A percentile compares a stretch with the other conserved stretches of the same genome.
Evolutionary conservation across 23 tunicate genomes (phyloP).

Genomic region (Pegea sp.): DNA sequence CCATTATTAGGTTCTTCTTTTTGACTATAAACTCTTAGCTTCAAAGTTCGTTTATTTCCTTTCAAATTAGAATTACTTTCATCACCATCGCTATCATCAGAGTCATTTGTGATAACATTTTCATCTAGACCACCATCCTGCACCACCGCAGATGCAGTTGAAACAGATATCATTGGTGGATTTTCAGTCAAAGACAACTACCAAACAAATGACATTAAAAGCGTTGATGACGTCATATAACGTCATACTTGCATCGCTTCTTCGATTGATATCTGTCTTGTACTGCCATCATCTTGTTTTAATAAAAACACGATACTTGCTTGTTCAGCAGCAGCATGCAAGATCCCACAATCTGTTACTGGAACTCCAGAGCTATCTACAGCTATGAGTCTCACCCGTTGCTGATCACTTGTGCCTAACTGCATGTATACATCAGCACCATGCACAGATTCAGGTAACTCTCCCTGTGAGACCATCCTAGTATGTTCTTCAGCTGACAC

Average conservation of each 20-base stretch:
- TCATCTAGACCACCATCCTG: conserved; percentile 24
- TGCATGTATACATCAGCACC: conserved; percentile 99
- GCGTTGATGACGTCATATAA: background rate
- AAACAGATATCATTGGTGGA: conserved; percentile 44
- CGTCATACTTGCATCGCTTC: conserved; percentile 83
- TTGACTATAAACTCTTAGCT: conserved; percentile 86
- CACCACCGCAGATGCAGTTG: conserved; percentile 63
- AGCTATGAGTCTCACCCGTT: conserved; percentile 82
- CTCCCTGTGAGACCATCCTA: conserved; percentile 87
- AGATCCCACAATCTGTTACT: conserved; percentile 80
- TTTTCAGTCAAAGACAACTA: conserved; percentile 43
- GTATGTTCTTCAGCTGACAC: conserved; percentile 99
- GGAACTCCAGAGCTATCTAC: conserved; percentile 94
- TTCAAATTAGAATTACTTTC: no score
- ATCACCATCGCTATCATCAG: conserved; percentile 63
- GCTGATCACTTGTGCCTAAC: conserved; percentile 81
- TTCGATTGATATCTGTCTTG: conserved; percentile 65
- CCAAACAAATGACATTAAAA: background rate
- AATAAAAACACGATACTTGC: conserved; percentile 86
- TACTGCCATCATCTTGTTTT: conserved; percentile 51
- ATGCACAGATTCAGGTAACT: conserved; percentile 88
- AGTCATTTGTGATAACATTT: conserved; percentile 3
- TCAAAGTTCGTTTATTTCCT: no score
- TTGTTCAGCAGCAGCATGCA: conserved; percentile 99
- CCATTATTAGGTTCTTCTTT: conserved; percentile 24